Conservation (phyloP, 64 coral and sea anemone species). For the Montipora foliosa region DNA sequence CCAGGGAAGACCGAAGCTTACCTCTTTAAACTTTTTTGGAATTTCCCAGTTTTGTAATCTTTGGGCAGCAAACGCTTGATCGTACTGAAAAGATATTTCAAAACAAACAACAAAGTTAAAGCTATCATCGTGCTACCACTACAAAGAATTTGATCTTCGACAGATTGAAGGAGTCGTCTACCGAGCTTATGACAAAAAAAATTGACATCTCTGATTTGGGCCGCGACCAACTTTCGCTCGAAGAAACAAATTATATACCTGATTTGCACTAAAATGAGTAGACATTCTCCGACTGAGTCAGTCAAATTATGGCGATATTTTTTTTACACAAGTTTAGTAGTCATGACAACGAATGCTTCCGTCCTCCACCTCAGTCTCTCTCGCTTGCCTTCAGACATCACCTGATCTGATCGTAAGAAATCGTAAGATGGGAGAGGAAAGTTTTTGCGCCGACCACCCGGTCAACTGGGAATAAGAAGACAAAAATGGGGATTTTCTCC, state of each 20-base stretch:
- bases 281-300: conserved; percentile 35
- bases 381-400: not conserved
- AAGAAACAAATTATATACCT: conserved; percentile 44
- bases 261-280: conserved; percentile 95
- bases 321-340: not conserved
- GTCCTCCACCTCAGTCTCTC: not conserved
- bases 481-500: not conserved
- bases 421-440: not conserved
- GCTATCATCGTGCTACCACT: too few species aligned
- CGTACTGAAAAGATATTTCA: conserved; percentile 66
- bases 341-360: conserved; percentile 15
- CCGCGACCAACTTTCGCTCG: too few species aligned
- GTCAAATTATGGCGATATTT: not conserved
- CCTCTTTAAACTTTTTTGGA: conserved; percentile 87
- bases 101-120: not conserved
- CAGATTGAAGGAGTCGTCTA: too few species aligned
- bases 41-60: conserved; percentile 93
- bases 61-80: conserved; percentile 82
- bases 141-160: too few species aligned
- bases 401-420: not conserved
- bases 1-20: not conserved
- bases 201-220: not conserved
- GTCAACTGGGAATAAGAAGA: not conserved
- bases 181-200: not conserved
- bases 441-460: not conserved